A percentile compares a stretch with the other conserved stretches of the same genome.
Evolutionary conservation across 2,888 invertebrate species (phyloP).

Genomic region (Quadroppia sp.): DNA sequence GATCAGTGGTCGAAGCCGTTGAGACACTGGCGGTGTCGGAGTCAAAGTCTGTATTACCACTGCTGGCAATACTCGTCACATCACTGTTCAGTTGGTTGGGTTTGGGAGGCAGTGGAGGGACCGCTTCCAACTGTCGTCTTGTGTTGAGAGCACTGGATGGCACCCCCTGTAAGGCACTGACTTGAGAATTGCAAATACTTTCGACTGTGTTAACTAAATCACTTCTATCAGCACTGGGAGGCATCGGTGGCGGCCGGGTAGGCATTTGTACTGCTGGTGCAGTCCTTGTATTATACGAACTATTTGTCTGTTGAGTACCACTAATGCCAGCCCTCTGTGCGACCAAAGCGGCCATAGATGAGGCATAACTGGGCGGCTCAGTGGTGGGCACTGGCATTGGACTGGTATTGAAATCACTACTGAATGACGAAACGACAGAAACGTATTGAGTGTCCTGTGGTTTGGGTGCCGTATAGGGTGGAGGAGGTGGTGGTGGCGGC

Average conservation of each 20-base stretch:
- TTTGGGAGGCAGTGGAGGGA: conserved; percentile 40
- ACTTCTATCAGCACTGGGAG: conserved; percentile 41
- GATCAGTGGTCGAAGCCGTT: background rate
- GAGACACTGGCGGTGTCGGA: conserved; percentile 30
- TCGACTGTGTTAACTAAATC: conserved; percentile 49
- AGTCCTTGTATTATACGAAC: conserved; percentile 13
- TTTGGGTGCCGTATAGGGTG: conserved; percentile 44
- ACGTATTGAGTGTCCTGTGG: conserved; percentile 38
- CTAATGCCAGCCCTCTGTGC: conserved; percentile 53
- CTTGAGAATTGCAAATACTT: conserved; percentile 48
- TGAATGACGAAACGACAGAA: conserved; percentile 13
- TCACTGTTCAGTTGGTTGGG: conserved; percentile 32
- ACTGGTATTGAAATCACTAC: background rate
- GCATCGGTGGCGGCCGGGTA: conserved; percentile 27
- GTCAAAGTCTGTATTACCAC: conserved; percentile 16
- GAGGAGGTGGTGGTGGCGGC: conserved; percentile 47
- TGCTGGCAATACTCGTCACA: conserved; percentile 24
- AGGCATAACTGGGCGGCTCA: conserved; percentile 86
- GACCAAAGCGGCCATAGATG: conserved; percentile 77
- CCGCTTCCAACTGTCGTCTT: background rate
- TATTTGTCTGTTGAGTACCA: conserved; percentile 58
- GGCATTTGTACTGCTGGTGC: conserved; percentile 15
- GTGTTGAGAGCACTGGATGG: background rate
- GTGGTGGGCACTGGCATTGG: conserved; percentile 60
- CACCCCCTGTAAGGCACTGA: conserved; percentile 46